Evolutionary conservation across 2,797 vertebrate genomes (phyloP).

Genomic region (Potorous gilbertii): DNA sequence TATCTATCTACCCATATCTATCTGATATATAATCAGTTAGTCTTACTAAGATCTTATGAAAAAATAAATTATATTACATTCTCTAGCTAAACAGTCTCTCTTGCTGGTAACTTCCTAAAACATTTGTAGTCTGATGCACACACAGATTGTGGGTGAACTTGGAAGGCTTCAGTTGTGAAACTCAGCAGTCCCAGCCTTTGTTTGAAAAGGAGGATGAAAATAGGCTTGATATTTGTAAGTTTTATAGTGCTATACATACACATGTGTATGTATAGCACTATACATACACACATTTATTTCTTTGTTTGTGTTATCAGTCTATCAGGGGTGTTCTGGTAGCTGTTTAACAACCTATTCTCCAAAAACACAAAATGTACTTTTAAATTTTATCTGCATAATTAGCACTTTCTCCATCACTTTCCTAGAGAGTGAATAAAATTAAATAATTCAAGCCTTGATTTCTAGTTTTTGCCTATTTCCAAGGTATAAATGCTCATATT

Average conservation of each 20-base stretch:
- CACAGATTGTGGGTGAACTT: neutral
- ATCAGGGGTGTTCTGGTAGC: neutral
- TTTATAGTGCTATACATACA: neutral
- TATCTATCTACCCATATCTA: neutral
- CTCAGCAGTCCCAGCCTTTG: neutral
- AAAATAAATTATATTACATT: neutral
- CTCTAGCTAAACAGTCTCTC: neutral
- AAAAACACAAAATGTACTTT: neutral
- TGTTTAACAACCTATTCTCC: neutral
- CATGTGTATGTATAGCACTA: neutral
- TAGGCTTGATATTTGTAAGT: neutral
- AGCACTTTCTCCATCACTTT: neutral
- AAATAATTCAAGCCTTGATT: neutral
- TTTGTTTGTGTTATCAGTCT: neutral
- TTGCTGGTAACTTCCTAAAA: neutral
- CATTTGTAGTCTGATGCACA: neutral
- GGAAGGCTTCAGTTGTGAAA: neutral
- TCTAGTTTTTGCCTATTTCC: neutral
- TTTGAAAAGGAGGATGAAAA: constrained; percentile 6
- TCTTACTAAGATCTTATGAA: neutral
- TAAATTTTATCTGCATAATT: neutral
- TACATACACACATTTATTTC: neutral
- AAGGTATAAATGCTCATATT: neutral
- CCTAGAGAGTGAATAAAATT: neutral
- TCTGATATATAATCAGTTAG: neutral